phyloP scores from a whole-genome alignment of 2,113 vertebrate species.

The Prinia subflava region DNA sequence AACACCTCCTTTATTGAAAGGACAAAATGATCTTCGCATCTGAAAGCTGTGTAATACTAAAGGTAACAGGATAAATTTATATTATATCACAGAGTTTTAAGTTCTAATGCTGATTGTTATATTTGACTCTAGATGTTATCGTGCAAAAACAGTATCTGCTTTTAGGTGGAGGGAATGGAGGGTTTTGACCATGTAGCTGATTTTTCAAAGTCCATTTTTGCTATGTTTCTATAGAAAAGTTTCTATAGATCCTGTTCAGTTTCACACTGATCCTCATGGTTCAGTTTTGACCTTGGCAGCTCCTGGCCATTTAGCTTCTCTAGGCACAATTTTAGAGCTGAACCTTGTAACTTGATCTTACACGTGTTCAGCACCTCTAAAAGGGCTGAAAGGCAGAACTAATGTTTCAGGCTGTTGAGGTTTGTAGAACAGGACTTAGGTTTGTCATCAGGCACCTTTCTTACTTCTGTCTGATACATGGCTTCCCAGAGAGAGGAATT shows the following conservation, averaged over 20 bases:
- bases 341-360: neutral
- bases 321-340: neutral
- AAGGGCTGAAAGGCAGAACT: neutral
- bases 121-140: neutral
- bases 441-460: neutral
- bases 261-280: rapidly evolving
- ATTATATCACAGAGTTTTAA: neutral
- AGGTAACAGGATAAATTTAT: neutral
- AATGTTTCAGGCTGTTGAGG: neutral
- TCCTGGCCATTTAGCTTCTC: neutral
- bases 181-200: neutral
- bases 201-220: neutral
- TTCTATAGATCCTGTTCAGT: neutral
- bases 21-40: neutral
- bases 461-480: neutral
- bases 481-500: neutral
- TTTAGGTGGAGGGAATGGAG: neutral
- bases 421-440: neutral
- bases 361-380: neutral
- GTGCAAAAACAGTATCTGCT: neutral
- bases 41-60: neutral
- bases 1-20: neutral
- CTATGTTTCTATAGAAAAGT: neutral
- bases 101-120: neutral
- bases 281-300: neutral